Evolutionary conservation across 2,113 vertebrate genomes (phyloP).

Genomic region (Gnathochromis pfefferi): DNA sequence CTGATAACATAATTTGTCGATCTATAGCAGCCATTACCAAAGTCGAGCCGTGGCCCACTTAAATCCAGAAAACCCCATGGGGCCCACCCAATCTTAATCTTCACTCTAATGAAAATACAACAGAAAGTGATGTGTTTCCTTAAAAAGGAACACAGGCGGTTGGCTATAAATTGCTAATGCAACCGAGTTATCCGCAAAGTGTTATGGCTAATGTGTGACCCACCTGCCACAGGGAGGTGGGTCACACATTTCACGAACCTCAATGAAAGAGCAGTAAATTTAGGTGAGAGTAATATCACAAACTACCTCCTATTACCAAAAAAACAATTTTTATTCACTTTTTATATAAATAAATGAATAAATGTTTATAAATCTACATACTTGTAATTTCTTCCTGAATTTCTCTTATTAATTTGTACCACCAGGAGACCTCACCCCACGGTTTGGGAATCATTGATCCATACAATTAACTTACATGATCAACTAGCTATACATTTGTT

Average conservation of each 20-base stretch:
- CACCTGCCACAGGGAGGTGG: not conserved
- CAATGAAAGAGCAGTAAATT: not conserved
- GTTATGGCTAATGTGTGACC: not conserved
- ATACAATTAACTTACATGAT: not conserved
- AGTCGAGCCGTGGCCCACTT: not conserved
- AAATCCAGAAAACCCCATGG: not conserved
- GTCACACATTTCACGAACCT: not conserved
- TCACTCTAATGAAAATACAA: not conserved
- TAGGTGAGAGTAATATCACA: not conserved
- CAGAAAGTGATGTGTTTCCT: not conserved
- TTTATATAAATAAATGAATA: not conserved
- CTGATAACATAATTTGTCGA: not conserved
- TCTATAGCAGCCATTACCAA: not conserved
- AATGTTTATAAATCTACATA: not conserved
- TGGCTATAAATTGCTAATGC: not conserved
- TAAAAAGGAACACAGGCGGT: not conserved
- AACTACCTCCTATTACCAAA: not conserved
- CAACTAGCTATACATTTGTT: not conserved
- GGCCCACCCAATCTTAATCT: not conserved
- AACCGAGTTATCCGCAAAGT: accelerated
- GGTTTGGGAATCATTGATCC: not conserved
- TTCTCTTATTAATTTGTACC: not conserved
- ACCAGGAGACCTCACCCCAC: not conserved
- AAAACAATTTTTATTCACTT: not conserved
- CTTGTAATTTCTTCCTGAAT: not conserved